These are phyloP conservation scores for Zaprionus lachaisei DNA, from an alignment of 1,140 invertebrate species.

Conservation along the genomic window DNA sequence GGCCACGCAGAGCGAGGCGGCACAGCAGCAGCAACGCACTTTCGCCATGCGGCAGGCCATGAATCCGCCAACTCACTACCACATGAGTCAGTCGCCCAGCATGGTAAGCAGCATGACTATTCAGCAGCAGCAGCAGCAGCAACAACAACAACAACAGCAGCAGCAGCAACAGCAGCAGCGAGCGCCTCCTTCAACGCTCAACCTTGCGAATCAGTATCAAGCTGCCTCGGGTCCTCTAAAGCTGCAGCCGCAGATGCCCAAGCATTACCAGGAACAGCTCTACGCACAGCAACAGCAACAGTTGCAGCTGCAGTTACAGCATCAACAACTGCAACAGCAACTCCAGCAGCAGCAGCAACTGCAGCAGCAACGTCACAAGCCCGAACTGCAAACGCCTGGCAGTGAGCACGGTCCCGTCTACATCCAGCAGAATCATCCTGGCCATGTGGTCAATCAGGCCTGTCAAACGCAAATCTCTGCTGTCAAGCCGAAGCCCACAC, in stretches of 20 bases:
- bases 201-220: slow-evolving; percentile 76
- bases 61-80: slow-evolving; percentile 84
- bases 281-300: slow-evolving; percentile 66
- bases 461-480: slow-evolving; percentile 82
- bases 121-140: slow-evolving; percentile 54
- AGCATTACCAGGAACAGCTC: slow-evolving; percentile 75
- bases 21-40: slow-evolving; percentile 87
- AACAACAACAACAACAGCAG: slow-evolving; percentile 71
- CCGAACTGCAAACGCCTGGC: slow-evolving; percentile 70
- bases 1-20: slow-evolving; percentile 87
- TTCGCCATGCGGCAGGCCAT: slow-evolving; percentile 86
- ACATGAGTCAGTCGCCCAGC: slow-evolving; percentile 80
- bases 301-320: slow-evolving; percentile 51
- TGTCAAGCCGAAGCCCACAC: slow-evolving; percentile 74
- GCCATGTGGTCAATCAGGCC: slow-evolving; percentile 83
- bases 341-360: slow-evolving; percentile 54
- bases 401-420: slow-evolving; percentile 82
- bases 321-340: slow-evolving; percentile 65
- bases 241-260: slow-evolving; percentile 59
- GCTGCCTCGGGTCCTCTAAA: slow-evolving; percentile 75
- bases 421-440: slow-evolving; percentile 84
- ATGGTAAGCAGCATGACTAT: slow-evolving; percentile 69
- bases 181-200: slow-evolving; percentile 76
- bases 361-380: slow-evolving; percentile 72
- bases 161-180: slow-evolving; percentile 60